These are phyloP conservation scores for human DNA, from an alignment of 2,113 vertebrate species.

Conservation along the genomic window DNA sequence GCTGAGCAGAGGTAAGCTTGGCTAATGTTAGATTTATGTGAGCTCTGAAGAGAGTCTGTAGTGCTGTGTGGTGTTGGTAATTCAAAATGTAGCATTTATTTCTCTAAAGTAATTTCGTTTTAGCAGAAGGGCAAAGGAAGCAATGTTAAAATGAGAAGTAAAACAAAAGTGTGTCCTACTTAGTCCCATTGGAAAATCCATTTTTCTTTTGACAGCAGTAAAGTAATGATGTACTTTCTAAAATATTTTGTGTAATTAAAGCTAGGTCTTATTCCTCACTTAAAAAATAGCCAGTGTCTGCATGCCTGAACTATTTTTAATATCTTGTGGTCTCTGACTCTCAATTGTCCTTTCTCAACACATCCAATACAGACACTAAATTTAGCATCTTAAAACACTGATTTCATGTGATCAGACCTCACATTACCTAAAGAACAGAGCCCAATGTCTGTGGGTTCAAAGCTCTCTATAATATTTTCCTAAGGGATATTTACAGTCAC, in stretches of 20 bases:
- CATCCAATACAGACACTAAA: neutral
- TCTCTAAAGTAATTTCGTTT: conserved; percentile 64
- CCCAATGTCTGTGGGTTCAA: neutral
- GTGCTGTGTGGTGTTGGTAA: conserved; percentile 32
- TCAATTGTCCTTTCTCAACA: neutral
- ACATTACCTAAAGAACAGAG: neutral
- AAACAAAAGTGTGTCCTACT: conserved; percentile 44
- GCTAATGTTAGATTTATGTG: conserved; percentile 23
- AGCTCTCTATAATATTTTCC: neutral
- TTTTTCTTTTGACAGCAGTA: conserved; percentile 48
- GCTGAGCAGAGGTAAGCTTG: conserved; percentile 31
- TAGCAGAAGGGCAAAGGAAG: conserved; percentile 29
- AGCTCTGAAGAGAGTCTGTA: neutral
- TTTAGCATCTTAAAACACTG: neutral
- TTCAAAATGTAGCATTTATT: conserved; percentile 61
- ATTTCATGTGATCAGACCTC: neutral
- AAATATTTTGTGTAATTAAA: conserved; percentile 47
- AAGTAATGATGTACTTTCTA: conserved; percentile 48
- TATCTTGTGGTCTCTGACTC: neutral
- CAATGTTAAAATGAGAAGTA: conserved; percentile 65
- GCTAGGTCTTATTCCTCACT: neutral
- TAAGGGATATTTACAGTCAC: neutral
- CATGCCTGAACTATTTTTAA: neutral
- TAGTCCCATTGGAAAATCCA: conserved; percentile 31
- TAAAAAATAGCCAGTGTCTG: neutral